Evolutionary conservation across 1,140 invertebrate species (phyloP).

Genomic region (Rhynchophorus ferrugineus): DNA sequence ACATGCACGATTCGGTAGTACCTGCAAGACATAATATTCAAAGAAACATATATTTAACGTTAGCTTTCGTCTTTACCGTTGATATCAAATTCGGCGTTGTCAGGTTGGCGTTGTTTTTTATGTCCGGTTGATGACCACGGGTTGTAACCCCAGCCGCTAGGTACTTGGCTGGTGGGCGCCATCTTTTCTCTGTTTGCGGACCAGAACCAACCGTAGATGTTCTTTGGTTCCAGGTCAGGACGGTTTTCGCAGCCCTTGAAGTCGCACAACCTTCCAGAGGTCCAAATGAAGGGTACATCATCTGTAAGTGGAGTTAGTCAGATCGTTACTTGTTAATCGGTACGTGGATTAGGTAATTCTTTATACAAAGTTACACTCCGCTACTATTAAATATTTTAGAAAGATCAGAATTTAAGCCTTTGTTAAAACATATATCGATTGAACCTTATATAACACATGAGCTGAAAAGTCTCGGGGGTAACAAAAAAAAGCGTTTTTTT

Average conservation of each 20-base stretch:
- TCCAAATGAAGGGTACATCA: constrained; percentile 89
- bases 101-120: constrained; percentile 79
- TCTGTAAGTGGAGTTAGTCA: too few species aligned
- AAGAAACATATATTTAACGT: background rate
- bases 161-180: constrained; percentile 69
- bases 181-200: constrained; percentile 83
- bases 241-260: constrained; percentile 86
- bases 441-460: too few species aligned
- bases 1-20: constrained; percentile 77
- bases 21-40: constrained; percentile 10
- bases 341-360: background rate
- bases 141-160: constrained; percentile 64
- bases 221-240: constrained; percentile 77
- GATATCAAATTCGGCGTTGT: constrained; percentile 87
- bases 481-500: too few species aligned
- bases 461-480: too few species aligned
- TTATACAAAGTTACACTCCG: too few species aligned
- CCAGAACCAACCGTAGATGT: constrained; percentile 87
- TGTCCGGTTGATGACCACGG: constrained; percentile 84
- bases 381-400: too few species aligned
- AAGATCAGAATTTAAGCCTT: too few species aligned
- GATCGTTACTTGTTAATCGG: too few species aligned
- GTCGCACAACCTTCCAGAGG: constrained; percentile 81
- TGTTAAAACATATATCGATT: too few species aligned
- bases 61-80: constrained; percentile 48